These are phyloP conservation scores for Papilio elwesi DNA, from an alignment of 2,888 invertebrate genomes.

Conservation along the genomic window DNA sequence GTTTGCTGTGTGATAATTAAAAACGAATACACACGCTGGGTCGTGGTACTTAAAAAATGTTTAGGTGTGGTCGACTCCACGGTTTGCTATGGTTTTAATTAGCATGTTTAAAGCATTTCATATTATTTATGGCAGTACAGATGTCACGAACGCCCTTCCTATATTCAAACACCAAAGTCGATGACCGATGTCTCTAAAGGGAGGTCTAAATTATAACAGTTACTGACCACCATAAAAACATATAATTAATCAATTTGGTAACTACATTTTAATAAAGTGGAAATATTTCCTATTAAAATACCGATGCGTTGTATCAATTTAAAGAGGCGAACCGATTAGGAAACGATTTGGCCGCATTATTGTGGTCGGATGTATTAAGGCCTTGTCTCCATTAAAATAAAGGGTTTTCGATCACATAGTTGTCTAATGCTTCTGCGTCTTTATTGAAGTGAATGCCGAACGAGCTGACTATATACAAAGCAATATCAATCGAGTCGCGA, in stretches of 20 bases:
- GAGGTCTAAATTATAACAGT: not conserved
- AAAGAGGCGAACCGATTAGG: conserved; percentile 6
- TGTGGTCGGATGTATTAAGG: not conserved
- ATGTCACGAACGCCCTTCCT: not conserved
- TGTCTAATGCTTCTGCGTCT: not conserved
- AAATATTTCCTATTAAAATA: conserved; percentile 11
- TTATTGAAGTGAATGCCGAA: not conserved
- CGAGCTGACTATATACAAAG: not conserved
- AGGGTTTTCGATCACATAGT: not conserved
- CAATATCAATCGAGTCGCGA: too few relatives aligned
- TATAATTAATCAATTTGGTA: not conserved
- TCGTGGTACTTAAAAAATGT: conserved; percentile 32
- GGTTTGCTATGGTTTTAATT: conserved; percentile 16
- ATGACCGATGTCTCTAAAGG: not conserved
- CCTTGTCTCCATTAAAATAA: not conserved
- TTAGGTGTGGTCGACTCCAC: conserved; percentile 27
- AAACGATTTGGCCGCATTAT: not conserved
- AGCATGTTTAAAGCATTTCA: conserved; percentile 5
- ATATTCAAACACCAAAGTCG: not conserved
- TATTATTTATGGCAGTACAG: not conserved
- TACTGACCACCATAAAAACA: not conserved
- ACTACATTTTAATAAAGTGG: conserved; percentile 3
- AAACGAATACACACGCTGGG: conserved; percentile 8
- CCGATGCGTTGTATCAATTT: not conserved
- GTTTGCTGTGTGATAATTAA: conserved; percentile 36